Evolutionary conservation across 2,113 vertebrate species (phyloP), one percentile per base, ranked within the genome.

Genomic region (Physeter macrocephalus): DNA sequence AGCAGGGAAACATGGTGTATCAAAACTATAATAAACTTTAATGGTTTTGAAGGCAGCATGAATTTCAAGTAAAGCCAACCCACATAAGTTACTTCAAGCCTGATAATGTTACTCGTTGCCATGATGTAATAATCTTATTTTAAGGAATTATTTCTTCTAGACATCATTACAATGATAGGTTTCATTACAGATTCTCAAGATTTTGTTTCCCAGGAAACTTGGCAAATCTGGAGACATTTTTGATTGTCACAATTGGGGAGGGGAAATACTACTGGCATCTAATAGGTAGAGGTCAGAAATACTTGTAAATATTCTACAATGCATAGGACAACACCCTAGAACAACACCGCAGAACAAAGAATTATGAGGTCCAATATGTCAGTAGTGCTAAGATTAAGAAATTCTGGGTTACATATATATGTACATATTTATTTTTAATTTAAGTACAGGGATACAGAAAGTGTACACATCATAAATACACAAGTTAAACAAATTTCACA

Each of bases 11-110:
- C 69, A 69, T 18, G 59, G 49, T 0, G 0, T 78, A 96, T 88
- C 23, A 49, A 96, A 97, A 88, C 59, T 84, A 43, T 80, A 96
- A 94, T 95, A 97, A 96, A 97, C 89, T 95, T 95, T 61, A 95
- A 96, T 86, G 66, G 88, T 92, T 93, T 87, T 81, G 54, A 93
- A 97, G 94, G 80, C 69, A 88, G 71, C 54, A n/a, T 94, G 81
- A 92, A 88, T 92, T 96, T 92, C 71, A 93, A 96, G 43, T 52
- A 95, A 96, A 64, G 39, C 46, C 62, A 95, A 78, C 66, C 69
- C 46, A 88, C 27, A 18, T 39, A 49, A 61, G 93, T 91, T 94
- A 95, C n/a, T 72, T 23, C 49, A 88, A 54, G 46, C 71, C 41
- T 96, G 77, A 39, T 64, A 72, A 18, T 93, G 86, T 90, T 75